Conservation (phyloP, 1,140 invertebrate genomes). For the Ctenoplectra terminalis region DNA sequence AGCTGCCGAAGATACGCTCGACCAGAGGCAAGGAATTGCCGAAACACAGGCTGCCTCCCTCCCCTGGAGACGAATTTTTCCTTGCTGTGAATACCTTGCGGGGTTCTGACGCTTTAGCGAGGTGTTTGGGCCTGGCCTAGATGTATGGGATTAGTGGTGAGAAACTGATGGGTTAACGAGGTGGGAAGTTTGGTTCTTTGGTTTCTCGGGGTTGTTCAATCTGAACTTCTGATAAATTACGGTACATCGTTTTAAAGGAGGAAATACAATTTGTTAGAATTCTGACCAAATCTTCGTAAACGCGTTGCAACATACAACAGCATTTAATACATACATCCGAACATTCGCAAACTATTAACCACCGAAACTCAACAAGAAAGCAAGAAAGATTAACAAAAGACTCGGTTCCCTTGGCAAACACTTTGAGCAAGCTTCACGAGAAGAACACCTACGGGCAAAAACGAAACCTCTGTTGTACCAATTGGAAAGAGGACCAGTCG, state of each 20-base stretch:
- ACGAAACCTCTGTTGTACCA: not conserved
- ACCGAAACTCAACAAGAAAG: too few species aligned
- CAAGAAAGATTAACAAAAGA: not conserved
- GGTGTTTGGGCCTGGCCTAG: not conserved
- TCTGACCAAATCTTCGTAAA: too few species aligned
- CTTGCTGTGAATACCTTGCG: not conserved
- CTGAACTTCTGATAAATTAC: too few species aligned
- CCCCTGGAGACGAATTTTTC: not conserved
- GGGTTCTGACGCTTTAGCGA: not conserved
- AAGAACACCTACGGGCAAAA: not conserved
- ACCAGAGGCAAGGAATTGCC: slow-evolving; percentile 37
- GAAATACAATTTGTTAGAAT: too few species aligned
- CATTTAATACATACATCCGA: too few species aligned
- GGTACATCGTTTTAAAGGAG: too few species aligned
- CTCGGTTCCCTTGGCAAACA: not conserved
- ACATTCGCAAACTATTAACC: too few species aligned
- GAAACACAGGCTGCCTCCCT: slow-evolving; percentile 43
- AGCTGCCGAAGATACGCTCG: slow-evolving; percentile 49
- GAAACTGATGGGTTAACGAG: not conserved
- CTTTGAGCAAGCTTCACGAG: not conserved
- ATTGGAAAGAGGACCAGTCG: slow-evolving; percentile 55
- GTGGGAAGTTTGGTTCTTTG: not conserved
- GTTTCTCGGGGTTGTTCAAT: too few species aligned
- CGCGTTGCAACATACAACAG: too few species aligned
- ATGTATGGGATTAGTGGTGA: too few species aligned